A percentile compares a stretch with the other conserved stretches of the same genome.
phyloP scores from a whole-genome alignment of 2,888 invertebrate species.

The Stenurella melanura region DNA sequence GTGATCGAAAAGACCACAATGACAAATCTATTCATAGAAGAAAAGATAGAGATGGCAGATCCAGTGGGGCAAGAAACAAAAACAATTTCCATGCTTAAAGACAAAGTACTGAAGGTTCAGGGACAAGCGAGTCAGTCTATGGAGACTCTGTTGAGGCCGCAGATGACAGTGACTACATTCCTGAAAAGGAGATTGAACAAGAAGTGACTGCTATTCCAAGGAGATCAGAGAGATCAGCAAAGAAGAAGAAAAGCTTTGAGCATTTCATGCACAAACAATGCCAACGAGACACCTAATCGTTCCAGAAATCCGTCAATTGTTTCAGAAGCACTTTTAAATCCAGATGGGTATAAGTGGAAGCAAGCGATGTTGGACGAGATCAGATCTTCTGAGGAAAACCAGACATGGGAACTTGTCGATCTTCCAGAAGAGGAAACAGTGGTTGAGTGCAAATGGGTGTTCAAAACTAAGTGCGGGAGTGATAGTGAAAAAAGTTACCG shows the following conservation, averaged over 20 bases:
- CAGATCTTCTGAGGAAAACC: constrained; percentile 58
- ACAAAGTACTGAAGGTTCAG: constrained; percentile 10
- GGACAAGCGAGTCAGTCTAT: constrained; percentile 36
- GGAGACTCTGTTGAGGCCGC: too few relatives aligned
- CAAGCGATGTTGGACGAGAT: constrained; percentile 59
- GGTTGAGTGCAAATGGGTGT: too few relatives aligned
- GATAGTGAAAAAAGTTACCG: too few relatives aligned
- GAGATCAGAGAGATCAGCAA: too few relatives aligned
- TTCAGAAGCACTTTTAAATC: constrained; percentile 57
- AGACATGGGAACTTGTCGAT: constrained; percentile 61
- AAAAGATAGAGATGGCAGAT: constrained; percentile 37
- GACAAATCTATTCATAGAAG: neutral
- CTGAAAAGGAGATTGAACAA: too few relatives aligned
- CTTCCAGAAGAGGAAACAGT: too few relatives aligned
- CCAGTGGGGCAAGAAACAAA: constrained; percentile 41
- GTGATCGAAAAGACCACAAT: constrained; percentile 40
- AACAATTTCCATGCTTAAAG: neutral
- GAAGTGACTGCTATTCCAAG: too few relatives aligned
- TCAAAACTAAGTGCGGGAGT: too few relatives aligned
- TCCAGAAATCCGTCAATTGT: too few relatives aligned
- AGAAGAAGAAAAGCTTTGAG: constrained; percentile 39
- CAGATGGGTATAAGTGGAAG: too few relatives aligned
- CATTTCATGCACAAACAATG: constrained; percentile 49
- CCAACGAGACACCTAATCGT: neutral
- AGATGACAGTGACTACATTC: too few relatives aligned